Evolutionary conservation across 2,113 vertebrate species (phyloP).

Genomic region (Charadrius vociferus): DNA sequence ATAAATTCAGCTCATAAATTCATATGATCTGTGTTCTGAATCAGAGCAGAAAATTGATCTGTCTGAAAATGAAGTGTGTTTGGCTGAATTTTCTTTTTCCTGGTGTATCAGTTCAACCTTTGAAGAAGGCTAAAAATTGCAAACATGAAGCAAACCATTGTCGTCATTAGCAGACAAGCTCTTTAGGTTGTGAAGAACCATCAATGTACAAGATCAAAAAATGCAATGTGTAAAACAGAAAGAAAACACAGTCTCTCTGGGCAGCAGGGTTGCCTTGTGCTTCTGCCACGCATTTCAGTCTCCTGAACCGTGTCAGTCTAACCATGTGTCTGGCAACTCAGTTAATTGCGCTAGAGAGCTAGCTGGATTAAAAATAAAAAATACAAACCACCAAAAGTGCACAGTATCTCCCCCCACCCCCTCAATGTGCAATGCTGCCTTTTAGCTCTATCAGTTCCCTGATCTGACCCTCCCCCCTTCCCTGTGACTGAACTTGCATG

Average conservation of each 20-base stretch:
- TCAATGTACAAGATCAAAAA: background rate
- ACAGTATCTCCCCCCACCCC: background rate
- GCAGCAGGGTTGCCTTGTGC: background rate
- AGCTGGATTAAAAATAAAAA: background rate
- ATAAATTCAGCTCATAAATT: background rate
- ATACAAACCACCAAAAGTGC: background rate
- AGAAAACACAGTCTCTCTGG: background rate
- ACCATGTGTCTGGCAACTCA: background rate
- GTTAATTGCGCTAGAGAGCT: background rate
- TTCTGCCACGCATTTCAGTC: background rate
- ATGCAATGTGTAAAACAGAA: background rate
- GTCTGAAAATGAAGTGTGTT: background rate
- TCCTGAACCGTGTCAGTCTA: background rate
- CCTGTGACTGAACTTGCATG: background rate
- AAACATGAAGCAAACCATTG: background rate
- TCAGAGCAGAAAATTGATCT: background rate
- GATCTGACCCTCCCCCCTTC: background rate
- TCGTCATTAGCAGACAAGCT: background rate
- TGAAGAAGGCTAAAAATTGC: background rate
- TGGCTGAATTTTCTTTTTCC: background rate
- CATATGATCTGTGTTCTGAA: background rate
- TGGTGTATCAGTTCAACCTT: background rate
- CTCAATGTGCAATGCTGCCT: rapidly evolving
- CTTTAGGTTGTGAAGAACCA: background rate
- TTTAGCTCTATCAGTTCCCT: background rate